Evolutionary conservation across 1,140 invertebrate species (phyloP), one percentile per base, ranked within the genome.

Genomic region (Protaetia brevitarsis): DNA sequence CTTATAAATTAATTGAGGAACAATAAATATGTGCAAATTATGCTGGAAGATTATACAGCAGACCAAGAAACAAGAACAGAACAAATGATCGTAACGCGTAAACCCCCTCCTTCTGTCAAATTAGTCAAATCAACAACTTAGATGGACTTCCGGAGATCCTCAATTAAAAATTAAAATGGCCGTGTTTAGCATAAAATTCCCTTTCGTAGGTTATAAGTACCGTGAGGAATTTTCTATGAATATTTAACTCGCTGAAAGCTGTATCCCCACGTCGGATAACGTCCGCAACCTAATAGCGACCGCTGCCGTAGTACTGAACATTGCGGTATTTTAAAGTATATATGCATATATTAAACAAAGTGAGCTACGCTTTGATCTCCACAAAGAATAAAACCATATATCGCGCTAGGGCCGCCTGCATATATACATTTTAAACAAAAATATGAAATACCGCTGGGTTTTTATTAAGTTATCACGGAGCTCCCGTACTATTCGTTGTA

Each of bases 221-320:
- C 30, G 21, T 28, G 10, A 36, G 45, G 7, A 37, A 58, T 34
- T 56, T 29, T 65, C 8, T 36, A 65, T 70, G 65, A 69, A 71
- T 71, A 71, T 71, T 71, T 71, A 71, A 71, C 65, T 67, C 67
- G 30, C 66, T 66, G 68, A 72, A 72, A 72, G 68, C 67, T 65
- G 66, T 66, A 66, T 67, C 66, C 61, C 31, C 57, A 28, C 57
- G 16, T 16, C 7, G 29, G 26, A 21, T 28, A 11, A 28, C 11
- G 26, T 59, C 57, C 26, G 16, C 26, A 34, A 7, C 57, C 23
- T 65, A 68, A 59, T 31, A 28, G 57, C 57, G 30, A 31, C 57
- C 57, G 30, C 57, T 28, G 29, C 57, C 57, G 41, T 23, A 51
- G 45, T 19, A 59, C 57, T 19, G 57, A 59, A 13, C 16, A 23